phyloP scores from a whole-genome alignment of 2,113 vertebrate genomes.

The Cyanoderma ruficeps region DNA sequence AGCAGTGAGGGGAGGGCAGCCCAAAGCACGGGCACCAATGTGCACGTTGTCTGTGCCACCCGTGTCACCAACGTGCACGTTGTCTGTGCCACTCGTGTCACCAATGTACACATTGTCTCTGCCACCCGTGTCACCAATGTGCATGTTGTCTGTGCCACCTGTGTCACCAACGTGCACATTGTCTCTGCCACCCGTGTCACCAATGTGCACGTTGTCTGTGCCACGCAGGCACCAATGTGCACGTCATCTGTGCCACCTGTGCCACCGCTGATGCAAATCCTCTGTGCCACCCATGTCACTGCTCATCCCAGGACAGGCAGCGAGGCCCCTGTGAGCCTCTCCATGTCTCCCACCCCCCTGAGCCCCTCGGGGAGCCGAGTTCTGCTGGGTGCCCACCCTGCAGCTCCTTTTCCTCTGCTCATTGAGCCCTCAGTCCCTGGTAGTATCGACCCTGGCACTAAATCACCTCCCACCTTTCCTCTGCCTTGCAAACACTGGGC shows the following conservation, averaged over 20 bases:
- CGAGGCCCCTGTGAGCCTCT: fast-evolving
- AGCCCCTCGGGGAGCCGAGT: neutral
- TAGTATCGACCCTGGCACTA: fast-evolving
- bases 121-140: neutral
- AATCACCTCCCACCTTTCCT: neutral
- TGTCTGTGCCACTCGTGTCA: neutral
- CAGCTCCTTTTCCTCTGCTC: neutral
- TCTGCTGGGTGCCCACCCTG: neutral
- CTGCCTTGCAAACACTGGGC: neutral
- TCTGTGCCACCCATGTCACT: fast-evolving
- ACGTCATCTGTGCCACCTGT: neutral
- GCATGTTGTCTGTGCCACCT: neutral
- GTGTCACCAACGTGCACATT: neutral
- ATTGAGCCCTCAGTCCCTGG: neutral
- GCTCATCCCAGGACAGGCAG: fast-evolving
- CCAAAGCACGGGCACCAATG: neutral
- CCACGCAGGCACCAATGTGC: neutral
- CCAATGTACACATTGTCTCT: neutral
- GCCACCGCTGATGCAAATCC: neutral
- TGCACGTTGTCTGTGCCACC: neutral
- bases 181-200: fast-evolving
- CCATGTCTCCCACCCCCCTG: fast-evolving
- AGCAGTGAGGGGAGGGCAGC: neutral
- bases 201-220: neutral
- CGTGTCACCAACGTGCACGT: neutral